Evolutionary conservation across 92 coral and sea anemone genomes (phyloP), one percentile per base, ranked within the genome.

Genomic region (Micromussa lordhowensis): DNA sequence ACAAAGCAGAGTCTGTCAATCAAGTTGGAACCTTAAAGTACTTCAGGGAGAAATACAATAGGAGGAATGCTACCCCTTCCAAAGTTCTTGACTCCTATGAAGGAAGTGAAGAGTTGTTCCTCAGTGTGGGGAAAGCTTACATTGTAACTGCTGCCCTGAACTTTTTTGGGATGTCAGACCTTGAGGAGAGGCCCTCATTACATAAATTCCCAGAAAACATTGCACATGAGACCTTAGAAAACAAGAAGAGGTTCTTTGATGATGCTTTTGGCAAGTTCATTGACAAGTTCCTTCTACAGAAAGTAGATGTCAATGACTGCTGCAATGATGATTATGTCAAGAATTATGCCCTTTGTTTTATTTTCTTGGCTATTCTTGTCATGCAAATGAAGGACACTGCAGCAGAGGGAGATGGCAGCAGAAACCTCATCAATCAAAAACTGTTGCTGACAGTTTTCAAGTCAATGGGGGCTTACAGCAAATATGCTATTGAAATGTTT

Each of bases 21-120:
- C 92, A 91, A 89, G 89, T 93, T 86, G 93, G 94, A 9, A 91
- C 96, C 38, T 82, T 95, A 22, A 93, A 95, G 76, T 95, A 93
- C 79, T 91, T 95, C 80, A 91, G 96, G 57, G 97, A 94, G 70
- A 95, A 95, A 76, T 91, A 24, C 70, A 95, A 95, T 79, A 59
- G 97, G 3, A 34, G 87, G 16, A 94, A 94, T 88, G 92, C 86
- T 15, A 94, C 95, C 71, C 97, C 94, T 29, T 88, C 95, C 55
- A 94, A 95, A 90, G 96, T 93, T 6, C 86, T 95, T 10, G 92
- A 91, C 84, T 93, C 95, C 16, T 95, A 81, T 74, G 93, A 92
- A 70, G 95, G 96, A 58, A 91, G 98, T 61, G 96, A 91, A 68
- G 96, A 93, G 81, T 82, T 95, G 82, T 95, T 95, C 76, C 83